These are phyloP conservation scores for Enchytraeus crypticus DNA, from an alignment of 2,888 invertebrate genomes.

Conservation along the genomic window DNA sequence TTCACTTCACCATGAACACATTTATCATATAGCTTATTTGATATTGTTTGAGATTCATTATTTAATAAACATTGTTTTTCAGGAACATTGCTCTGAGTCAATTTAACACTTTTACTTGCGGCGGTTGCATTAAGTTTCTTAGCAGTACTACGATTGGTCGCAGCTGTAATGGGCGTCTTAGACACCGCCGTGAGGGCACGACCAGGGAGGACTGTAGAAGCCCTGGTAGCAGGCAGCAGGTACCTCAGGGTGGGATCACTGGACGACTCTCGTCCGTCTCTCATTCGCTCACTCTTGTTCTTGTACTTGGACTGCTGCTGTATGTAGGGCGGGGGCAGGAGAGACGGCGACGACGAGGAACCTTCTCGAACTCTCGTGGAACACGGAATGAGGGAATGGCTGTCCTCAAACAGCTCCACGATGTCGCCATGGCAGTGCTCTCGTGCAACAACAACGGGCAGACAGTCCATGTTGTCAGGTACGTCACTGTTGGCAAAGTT, in stretches of 20 bases:
- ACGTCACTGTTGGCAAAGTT: slow-evolving; percentile 91
- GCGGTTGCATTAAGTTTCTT: no score
- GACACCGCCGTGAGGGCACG: no score
- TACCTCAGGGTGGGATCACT: not conserved
- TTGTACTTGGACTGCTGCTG: slow-evolving; percentile 6
- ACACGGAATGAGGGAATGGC: slow-evolving; percentile 2
- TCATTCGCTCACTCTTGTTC: not conserved
- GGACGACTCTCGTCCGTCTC: not conserved
- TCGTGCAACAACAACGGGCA: slow-evolving; percentile 84
- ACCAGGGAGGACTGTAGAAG: no score
- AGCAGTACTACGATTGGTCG: no score
- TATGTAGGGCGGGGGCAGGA: slow-evolving; percentile 4
- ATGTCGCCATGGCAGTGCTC: slow-evolving; percentile 88
- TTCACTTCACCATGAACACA: no score
- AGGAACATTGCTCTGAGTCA: no score
- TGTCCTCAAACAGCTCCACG: slow-evolving; percentile 73
- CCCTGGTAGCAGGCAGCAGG: not conserved
- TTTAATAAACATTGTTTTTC: no score
- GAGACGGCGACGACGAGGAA: not conserved
- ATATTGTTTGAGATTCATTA: no score
- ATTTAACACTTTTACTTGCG: no score
- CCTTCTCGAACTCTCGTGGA: not conserved
- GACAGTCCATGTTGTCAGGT: slow-evolving; percentile 92
- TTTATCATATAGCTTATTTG: no score
- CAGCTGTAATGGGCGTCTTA: no score